phyloP scores from a whole-genome alignment of 2,113 vertebrate genomes.

The Chaenocephalus aceratus region DNA sequence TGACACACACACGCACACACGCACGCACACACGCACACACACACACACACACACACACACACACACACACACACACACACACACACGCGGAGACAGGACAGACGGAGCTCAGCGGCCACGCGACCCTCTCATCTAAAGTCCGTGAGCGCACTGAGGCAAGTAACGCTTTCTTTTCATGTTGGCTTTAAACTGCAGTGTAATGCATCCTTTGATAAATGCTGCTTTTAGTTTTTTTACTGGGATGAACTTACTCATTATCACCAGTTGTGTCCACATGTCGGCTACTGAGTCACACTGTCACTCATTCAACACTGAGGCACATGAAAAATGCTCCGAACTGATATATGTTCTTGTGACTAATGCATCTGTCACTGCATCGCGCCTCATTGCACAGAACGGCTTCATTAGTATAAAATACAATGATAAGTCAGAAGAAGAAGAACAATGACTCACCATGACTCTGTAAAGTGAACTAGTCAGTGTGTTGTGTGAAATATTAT shows the following conservation, averaged over 20 bases:
- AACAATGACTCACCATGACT: not conserved
- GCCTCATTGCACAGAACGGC: not conserved
- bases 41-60: too few relatives aligned
- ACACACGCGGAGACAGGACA: not conserved
- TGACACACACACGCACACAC: not conserved
- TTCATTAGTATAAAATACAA: not conserved
- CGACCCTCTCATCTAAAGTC: constrained; percentile 9
- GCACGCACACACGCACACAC: too few relatives aligned
- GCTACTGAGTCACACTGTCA: not conserved
- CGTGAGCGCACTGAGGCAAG: constrained; percentile 65
- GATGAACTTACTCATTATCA: not conserved
- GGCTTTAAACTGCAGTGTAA: not conserved
- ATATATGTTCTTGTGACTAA: too few relatives aligned
- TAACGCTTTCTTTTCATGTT: not conserved
- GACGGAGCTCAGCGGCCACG: not conserved
- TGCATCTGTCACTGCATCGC: not conserved
- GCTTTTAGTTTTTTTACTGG: not conserved
- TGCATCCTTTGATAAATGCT: not conserved
- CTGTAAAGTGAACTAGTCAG: too few relatives aligned
- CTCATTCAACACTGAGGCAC: not conserved
- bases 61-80: not conserved
- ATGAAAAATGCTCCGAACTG: not conserved
- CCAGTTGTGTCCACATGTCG: not conserved
- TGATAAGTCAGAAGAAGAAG: not conserved
- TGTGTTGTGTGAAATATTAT: too few relatives aligned